Evolutionary conservation across 2,113 vertebrate genomes (phyloP).

Genomic region (Rhynchomys soricoides): DNA sequence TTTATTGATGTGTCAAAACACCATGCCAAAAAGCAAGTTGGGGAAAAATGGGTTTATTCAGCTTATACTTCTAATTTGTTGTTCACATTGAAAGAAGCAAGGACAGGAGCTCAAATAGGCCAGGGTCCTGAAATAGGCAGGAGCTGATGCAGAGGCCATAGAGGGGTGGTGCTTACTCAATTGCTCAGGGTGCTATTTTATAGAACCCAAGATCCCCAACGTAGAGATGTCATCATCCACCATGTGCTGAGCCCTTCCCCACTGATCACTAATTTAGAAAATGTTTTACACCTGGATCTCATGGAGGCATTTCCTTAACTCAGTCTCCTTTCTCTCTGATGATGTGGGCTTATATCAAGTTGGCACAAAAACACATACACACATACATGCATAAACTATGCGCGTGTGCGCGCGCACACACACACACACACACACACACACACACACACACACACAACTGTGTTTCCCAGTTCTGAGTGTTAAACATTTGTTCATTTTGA

Average conservation of each 20-base stretch:
- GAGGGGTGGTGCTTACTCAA: background rate
- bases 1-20: background rate
- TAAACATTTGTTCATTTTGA: constrained; percentile 38
- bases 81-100: background rate
- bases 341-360: background rate
- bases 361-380: background rate
- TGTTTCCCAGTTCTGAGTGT: background rate
- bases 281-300: background rate
- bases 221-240: background rate
- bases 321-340: background rate
- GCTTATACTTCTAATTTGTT: background rate
- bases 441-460: background rate
- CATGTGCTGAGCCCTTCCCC: background rate
- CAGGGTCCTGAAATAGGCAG: background rate
- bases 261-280: background rate
- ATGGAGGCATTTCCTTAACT: background rate
- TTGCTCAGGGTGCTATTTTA: background rate
- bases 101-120: background rate
- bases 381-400: background rate
- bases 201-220: background rate
- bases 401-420: too few species aligned
- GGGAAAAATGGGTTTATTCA: background rate
- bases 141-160: background rate
- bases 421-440: background rate
- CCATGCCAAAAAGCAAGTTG: background rate